Conservation (phyloP, 2,888 invertebrate species). For the Bellardia pandia region DNA sequence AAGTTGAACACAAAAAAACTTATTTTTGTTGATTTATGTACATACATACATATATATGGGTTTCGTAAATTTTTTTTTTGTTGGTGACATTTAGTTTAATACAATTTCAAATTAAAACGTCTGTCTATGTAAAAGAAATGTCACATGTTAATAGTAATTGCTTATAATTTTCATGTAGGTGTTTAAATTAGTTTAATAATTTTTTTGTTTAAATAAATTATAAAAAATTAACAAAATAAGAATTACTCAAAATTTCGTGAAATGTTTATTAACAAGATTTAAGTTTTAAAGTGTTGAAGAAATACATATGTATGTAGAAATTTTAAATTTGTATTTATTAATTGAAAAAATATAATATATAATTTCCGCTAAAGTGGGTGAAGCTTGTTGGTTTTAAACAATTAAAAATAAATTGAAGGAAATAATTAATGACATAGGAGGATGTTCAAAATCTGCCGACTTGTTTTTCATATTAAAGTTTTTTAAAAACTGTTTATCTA, state of each 20-base stretch:
- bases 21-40: background rate
- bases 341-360: background rate
- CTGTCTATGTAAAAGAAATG: background rate
- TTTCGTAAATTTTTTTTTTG: too few relatives aligned
- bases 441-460: too few relatives aligned
- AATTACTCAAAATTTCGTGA: background rate
- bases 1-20: background rate
- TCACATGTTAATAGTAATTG: constrained; percentile 19
- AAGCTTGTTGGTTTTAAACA: background rate
- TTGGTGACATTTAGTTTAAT: background rate
- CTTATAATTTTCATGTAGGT: background rate
- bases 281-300: too few relatives aligned
- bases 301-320: too few relatives aligned
- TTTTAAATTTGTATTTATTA: background rate
- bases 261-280: background rate
- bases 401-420: too few relatives aligned
- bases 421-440: too few relatives aligned
- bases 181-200: constrained; percentile 3
- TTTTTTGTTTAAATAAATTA: background rate
- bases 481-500: too few relatives aligned
- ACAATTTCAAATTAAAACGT: constrained; percentile 5
- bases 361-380: constrained; percentile 24
- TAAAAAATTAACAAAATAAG: background rate
- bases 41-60: too few relatives aligned
- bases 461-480: too few relatives aligned